Evolutionary conservation across 2,888 invertebrate species (phyloP), one percentile per base, ranked within the genome.

Genomic region (Spodoptera littoralis): DNA sequence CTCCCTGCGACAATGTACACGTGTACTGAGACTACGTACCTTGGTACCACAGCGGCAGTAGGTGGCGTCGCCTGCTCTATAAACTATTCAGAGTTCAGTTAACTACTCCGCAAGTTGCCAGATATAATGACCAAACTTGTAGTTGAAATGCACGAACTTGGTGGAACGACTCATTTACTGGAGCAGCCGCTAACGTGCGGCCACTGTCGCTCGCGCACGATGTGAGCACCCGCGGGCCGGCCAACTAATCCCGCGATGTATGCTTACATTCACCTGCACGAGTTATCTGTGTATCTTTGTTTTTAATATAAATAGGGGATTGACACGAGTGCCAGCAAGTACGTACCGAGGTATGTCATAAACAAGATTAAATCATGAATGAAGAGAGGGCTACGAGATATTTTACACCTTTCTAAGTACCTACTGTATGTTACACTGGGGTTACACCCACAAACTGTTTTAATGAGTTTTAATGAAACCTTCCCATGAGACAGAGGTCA

Each of bases 31-130:
- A 18, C 51, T 57, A n/a, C 46, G 12, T 2, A 13, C 4, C 0
- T n/a, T 24, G 18, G n/a, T 9, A 27, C n/a, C 4, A 8, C 51
- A 45, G 48, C 6, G 9, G 8, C 51, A 45, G 48, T 6, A 8
- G 8, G 18, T 24, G 4, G 42, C 12, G 52, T 27, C 22, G 47
- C 13, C 41, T 54, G 71, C 65, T 48, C 46, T 58, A 51, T 71
- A 44, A 76, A 70, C 57, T 70, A 70, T 70, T 71, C 72, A 70
- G 27, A 41, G 18, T 30, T 41, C 43, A 70, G 64, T 70, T 70
- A 70, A 24, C 24, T 47, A 53, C 49, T 51, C 48, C 18, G 43
- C 46, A 64, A 49, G 51, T 64, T 46, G 58, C 52, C 65, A 54
- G 46, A 48, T 43, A 44, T 71, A 58, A 76, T 52, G 58, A 13